Conservation (phyloP, 2,888 invertebrate genomes). For the Leptogaster cylindrica region DNA sequence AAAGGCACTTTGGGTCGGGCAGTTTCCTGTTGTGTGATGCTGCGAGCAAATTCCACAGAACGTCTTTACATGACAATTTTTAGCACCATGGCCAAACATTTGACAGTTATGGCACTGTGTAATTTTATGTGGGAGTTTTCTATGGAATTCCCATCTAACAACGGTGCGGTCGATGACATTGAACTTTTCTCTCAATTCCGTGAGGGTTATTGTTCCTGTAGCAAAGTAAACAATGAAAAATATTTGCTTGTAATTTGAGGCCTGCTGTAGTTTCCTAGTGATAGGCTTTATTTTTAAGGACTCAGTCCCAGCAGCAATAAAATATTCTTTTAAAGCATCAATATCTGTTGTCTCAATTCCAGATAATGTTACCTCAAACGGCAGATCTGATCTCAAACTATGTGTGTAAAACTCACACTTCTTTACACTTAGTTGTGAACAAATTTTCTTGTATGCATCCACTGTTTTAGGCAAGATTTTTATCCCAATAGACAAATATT, state of each 20-base stretch:
- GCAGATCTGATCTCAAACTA: neutral
- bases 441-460: neutral
- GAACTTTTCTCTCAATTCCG: neutral
- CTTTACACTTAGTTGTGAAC: neutral
- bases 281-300: neutral
- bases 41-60: no score
- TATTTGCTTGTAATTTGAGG: no score
- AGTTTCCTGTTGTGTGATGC: no score
- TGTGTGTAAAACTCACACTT: neutral
- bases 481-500: neutral
- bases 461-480: no score
- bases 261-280: neutral
- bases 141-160: neutral
- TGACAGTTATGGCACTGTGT: neutral
- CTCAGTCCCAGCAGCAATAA: neutral
- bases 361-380: neutral
- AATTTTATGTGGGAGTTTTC: neutral
- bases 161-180: neutral
- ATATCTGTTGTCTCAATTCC: no score
- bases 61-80: no score
- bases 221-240: no score
- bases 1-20: no score
- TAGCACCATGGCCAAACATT: neutral
- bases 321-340: neutral
- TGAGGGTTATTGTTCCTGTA: no score